Base-by-base conservation (phyloP, 2,888 invertebrate species). In the Oligia fasciuncula region DNA sequence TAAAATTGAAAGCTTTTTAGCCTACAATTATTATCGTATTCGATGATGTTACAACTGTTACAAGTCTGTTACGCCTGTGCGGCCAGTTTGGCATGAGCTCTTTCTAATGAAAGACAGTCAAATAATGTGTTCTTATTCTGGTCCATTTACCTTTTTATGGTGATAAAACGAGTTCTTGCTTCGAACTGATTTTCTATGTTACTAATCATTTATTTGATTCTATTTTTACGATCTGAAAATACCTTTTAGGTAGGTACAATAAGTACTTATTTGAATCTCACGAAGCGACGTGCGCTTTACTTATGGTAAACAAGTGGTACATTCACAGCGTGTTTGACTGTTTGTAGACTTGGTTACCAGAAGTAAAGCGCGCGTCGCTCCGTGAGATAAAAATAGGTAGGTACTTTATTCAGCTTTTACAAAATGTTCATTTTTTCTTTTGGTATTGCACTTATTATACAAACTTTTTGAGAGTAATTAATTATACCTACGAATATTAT, bases 171-270 rank as follows among this genome's bases (percentile, higher is more conserved):
- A 4, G 29, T 5, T 14, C 14, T 19, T 74, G 19, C 9, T 51
- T 69, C 13, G 5, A 35, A 13, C 19, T 19, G 11, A 49, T 46
- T 70, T 72, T 49, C 35, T 35, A 57, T 70, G 35, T 57, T 14
- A 46, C 2, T 23, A 51, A 8, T 13, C 0, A 51, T 60, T 9
- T 29, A 51, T 60, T 9, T 23, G 11, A 29, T 43, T 54, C 1
- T 43, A 23, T 23, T 72, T 79, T 57, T 19, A 46, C 29, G 73
- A 80, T 73, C 13, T 79, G 29, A 29, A 65, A 51, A 73, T 29
- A 29, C 51, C n/a, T 29, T 46, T 75, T 40, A 35, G 19, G 14
- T 40, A 35, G 19, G 14, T 17, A 51, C 19, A 51, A 1, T 51
- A 43, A 51, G 6, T 51, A 43, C 8, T 1, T 40, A 51, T 51